These are phyloP conservation scores for Parotocinclus haroldoi DNA, from an alignment of 2,797 vertebrate species.

Conservation along the genomic window DNA sequence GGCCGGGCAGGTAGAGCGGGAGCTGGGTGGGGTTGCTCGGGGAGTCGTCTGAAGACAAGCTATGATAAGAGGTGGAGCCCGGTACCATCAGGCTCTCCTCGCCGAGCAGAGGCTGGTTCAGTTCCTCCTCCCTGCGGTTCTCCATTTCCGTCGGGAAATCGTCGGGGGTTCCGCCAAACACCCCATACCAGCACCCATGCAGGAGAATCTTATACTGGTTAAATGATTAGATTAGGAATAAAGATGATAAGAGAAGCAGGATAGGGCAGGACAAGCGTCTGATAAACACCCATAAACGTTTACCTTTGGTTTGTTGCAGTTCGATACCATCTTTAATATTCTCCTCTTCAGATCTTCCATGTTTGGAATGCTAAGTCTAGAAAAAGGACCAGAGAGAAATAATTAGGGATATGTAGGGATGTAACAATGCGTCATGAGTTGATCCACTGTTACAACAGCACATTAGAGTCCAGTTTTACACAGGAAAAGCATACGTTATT, in stretches of 20 bases:
- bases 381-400: too few relatives aligned
- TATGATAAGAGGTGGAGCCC: constrained; percentile 78
- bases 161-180: constrained; percentile 86
- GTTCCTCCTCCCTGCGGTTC: constrained; percentile 68
- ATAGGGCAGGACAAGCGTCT: not conserved
- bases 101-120: constrained; percentile 85
- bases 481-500: too few relatives aligned
- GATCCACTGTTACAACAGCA: too few relatives aligned
- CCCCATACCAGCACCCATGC: constrained; percentile 88
- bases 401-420: too few relatives aligned
- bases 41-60: constrained; percentile 76
- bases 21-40: too few relatives aligned
- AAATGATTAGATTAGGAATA: not conserved
- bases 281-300: constrained; percentile 1
- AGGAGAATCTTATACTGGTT: constrained; percentile 91
- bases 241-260: not conserved
- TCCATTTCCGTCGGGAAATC: constrained; percentile 88
- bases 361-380: constrained; percentile 90
- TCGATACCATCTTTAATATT: constrained; percentile 88
- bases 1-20: too few relatives aligned
- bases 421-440: too few relatives aligned
- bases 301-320: constrained; percentile 94
- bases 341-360: constrained; percentile 91
- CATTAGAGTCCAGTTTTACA: too few relatives aligned
- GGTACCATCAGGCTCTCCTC: constrained; percentile 84